Evolutionary conservation across 2,888 invertebrate species (phyloP), one percentile per base, ranked within the genome.

Genomic region (Hermodice carunculata): DNA sequence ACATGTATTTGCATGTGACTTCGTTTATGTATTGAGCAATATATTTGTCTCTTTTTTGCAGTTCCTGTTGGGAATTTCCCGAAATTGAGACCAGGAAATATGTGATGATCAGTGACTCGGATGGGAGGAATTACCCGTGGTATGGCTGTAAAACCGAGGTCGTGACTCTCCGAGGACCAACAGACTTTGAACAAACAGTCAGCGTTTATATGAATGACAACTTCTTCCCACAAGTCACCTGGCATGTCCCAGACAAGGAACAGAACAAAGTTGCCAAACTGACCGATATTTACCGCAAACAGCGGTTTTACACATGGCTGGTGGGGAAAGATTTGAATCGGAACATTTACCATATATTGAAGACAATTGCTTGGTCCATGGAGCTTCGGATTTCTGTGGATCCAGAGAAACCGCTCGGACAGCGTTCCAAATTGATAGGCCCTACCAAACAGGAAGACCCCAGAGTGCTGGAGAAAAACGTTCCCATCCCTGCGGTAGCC

Each of bases 31-130:
- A n/a, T n/a, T n/a, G n/a, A n/a, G n/a, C n/a, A n/a, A n/a, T n/a
- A n/a, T n/a, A n/a, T n/a, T 51, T 29, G 8, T 51, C 26, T 65
- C 64, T 43, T 26, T 6, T 44, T 73, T 74, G 29, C 75, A 85
- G 84, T 61, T 84, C 85, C 22, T 85, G 85, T 64, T 86, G 86
- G 86, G 85, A 84, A 68, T 85, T 86, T 68, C 86, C 85, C 11
- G 85, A 85, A 64, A 73, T 86, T 44, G 81, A 78, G 19, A 77
- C 78, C 44, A 83, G 83, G 57, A 76, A 80, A 52, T 83, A 83
- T 70, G 67, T 73, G 31, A 85, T 85, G 84, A 83, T 86, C 31
- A 82, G 82, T 48, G 86, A 86, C 66, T 85, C 85, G 57, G 86
- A 85, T 67, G 86, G 86, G 28, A 81, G 82, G 48, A 81, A 84